Base-by-base conservation (phyloP, 1,140 invertebrate genomes). In the Pseudomyrmex flavicornis region DNA sequence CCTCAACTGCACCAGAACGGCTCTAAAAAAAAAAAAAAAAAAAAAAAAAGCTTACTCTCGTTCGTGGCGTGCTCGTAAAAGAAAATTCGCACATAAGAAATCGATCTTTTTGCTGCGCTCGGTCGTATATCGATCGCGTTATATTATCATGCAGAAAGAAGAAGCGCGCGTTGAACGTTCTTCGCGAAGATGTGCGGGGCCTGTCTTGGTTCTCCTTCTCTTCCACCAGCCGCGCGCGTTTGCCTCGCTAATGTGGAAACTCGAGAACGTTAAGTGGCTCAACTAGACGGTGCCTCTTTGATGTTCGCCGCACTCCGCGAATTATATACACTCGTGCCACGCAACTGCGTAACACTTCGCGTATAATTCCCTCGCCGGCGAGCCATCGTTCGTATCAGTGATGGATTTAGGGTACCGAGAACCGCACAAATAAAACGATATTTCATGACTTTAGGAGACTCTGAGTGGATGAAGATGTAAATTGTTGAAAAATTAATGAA, bases 201-300 rank as follows among this genome's bases (percentile, higher is more conserved):
- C 20, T 65, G 35, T 5, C 35, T 35, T 35, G 59, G 22, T 56
- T 54, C 52, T 17, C 65, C 65, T 70, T 10, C 76, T 58, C 22
- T 15, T n/a, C 10, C 22, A 59, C n/a, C 15, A 13, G 52, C 0
- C 65, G 44, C 66, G 52, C 66, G 52, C 90, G 92, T 93, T 93
- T 93, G 91, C 91, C 90, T 91, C 90, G 91, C 91, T 92, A 93
- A 93, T 93, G 91, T 90, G 92, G 91, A 93, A 93, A 92, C 92
- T 92, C 88, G 87, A 74, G 89, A 86, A 89, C 89, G 87, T 92
- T 93, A 93, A 93, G 92, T 93, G 92, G 91, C 91, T 93, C 88
- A 93, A 93, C 92, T 93, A 92, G 91, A 87, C 70, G 89, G 83
- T 87, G 88, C 79, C 73, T 87, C 92, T 93, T 93, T 93, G 92